Evolutionary conservation across 2,113 vertebrate species (phyloP).

Genomic region (Tragelaphus strepsiceros): DNA sequence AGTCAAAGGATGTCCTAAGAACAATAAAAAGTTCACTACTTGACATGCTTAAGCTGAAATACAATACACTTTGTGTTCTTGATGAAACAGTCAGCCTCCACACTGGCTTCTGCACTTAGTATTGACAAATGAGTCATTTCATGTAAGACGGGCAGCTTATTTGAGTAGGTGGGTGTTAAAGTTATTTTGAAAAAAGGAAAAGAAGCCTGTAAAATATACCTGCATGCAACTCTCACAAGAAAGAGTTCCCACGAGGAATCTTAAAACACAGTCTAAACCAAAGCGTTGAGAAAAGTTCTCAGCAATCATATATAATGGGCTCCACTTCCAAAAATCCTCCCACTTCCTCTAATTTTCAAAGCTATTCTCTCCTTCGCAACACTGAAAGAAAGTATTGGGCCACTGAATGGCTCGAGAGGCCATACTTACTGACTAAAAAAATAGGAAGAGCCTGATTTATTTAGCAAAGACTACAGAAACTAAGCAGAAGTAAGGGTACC

Average conservation of each 20-base stretch:
- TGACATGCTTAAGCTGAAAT: neutral
- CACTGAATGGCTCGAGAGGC: neutral
- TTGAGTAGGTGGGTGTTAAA: slow-evolving; percentile 28
- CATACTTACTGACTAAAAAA: neutral
- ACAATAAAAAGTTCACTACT: neutral
- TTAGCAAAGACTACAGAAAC: neutral
- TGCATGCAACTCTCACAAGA: neutral
- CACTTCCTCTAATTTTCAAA: neutral
- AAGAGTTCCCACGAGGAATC: neutral
- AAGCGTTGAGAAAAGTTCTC: neutral
- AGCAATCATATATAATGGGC: neutral
- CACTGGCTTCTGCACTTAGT: neutral
- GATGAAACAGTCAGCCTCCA: neutral
- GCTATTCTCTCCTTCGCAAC: neutral
- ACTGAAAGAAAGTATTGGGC: neutral
- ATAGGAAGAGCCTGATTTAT: neutral
- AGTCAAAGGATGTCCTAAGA: neutral
- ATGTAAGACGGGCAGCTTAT: neutral
- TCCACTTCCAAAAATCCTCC: neutral
- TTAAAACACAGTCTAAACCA: neutral
- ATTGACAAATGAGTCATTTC: slow-evolving; percentile 24
- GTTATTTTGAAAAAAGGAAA: slow-evolving; percentile 30
- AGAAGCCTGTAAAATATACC: neutral
- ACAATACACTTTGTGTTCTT: neutral
- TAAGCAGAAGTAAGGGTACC: neutral